phyloP scores from a whole-genome alignment of 2,113 vertebrate species.

The Aythya baeri region DNA sequence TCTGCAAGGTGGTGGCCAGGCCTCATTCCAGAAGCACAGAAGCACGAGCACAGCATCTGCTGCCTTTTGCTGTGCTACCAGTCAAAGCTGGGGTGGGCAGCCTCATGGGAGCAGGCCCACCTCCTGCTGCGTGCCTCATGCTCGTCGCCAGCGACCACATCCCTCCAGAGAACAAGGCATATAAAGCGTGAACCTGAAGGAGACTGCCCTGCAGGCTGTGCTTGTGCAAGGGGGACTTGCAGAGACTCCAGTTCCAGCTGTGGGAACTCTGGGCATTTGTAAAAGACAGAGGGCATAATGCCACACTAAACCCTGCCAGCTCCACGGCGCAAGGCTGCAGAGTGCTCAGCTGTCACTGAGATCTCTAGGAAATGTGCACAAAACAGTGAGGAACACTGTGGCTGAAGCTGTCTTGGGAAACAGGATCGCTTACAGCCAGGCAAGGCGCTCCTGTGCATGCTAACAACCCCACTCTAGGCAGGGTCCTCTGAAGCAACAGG shows the following conservation, averaged over 20 bases:
- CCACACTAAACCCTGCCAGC: fast-evolving
- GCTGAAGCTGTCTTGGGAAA: background rate
- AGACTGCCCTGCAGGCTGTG: background rate
- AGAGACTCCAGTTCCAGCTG: fast-evolving
- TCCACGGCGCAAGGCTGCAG: fast-evolving
- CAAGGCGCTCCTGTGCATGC: background rate
- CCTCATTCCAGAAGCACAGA: background rate
- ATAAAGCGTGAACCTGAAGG: background rate
- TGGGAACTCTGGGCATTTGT: fast-evolving
- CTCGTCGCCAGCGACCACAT: too few relatives aligned
- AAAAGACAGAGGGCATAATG: background rate
- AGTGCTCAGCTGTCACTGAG: fast-evolving
- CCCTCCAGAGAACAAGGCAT: fast-evolving
- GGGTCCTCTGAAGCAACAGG: background rate
- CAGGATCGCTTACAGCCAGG: background rate
- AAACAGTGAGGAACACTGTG: background rate
- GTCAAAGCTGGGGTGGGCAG: background rate
- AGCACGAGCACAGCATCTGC: background rate
- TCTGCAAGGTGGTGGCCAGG: fast-evolving
- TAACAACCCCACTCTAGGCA: background rate
- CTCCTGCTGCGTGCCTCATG: fast-evolving
- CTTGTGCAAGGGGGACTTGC: fast-evolving
- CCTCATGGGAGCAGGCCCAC: background rate
- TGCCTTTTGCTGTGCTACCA: background rate
- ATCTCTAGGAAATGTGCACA: background rate